These are phyloP conservation scores for Coracias cyanogaster DNA, from an alignment of 2,797 vertebrate genomes.

Conservation along the genomic window DNA sequence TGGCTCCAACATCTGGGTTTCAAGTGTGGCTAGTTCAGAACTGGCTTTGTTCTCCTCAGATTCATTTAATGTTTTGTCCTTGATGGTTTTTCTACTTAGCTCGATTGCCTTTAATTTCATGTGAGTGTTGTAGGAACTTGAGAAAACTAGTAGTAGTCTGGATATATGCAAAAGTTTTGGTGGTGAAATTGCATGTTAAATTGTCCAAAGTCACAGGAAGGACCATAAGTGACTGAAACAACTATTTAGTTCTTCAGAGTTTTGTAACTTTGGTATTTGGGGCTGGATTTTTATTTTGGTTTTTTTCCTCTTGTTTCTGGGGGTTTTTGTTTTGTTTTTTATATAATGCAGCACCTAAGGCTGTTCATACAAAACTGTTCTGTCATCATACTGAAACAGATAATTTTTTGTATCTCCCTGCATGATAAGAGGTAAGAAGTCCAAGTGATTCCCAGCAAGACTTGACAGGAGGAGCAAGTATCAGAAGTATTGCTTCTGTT, in stretches of 20 bases:
- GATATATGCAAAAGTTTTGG: not conserved
- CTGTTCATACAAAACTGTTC: not conserved
- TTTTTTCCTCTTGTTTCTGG: not conserved
- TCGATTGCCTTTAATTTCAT: not conserved
- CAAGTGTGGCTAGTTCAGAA: not conserved
- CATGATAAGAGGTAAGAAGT: not conserved
- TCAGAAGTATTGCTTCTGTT: not conserved
- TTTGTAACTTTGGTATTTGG: not conserved
- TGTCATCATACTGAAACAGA: not conserved
- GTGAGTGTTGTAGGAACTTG: not conserved
- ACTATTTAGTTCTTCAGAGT: not conserved
- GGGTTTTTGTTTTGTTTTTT: not conserved
- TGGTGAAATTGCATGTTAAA: not conserved
- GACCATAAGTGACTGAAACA: not conserved
- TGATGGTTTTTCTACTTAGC: not conserved
- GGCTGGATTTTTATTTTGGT: not conserved
- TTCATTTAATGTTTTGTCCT: not conserved
- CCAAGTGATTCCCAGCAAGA: constrained; percentile 8
- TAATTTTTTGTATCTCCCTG: not conserved
- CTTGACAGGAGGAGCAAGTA: not conserved
- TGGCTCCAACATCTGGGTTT: not conserved
- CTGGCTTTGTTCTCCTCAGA: not conserved
- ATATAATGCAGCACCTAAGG: not conserved
- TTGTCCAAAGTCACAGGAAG: not conserved
- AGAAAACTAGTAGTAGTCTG: not conserved